Percentiles rank a stretch among this genome's conserved stretches.
Evolutionary conservation across 1,140 invertebrate genomes (phyloP).

Genomic region (Bilobella aurantiaca): DNA sequence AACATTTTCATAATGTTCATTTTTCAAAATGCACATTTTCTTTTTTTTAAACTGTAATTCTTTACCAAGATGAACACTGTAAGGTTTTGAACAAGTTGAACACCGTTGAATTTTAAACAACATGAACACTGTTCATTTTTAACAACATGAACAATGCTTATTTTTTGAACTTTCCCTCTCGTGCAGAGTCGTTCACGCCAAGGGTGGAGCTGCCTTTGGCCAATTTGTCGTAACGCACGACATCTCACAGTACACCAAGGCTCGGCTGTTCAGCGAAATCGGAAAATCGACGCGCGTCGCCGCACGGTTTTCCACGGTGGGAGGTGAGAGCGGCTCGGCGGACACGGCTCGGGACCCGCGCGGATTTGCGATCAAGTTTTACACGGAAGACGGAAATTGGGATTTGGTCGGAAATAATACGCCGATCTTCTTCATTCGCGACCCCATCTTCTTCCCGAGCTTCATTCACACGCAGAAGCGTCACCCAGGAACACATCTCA

Average conservation of each 20-base stretch:
- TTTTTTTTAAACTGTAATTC: too few species aligned
- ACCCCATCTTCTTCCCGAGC: conserved; percentile 54
- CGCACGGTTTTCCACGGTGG: conserved; percentile 74
- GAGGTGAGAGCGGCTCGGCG: conserved; percentile 80
- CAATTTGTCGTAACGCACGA: conserved; percentile 26
- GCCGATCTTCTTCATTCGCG: conserved; percentile 62
- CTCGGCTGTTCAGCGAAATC: conserved; percentile 17
- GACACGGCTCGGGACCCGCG: conserved; percentile 80
- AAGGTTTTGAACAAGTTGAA: too few species aligned
- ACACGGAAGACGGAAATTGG: conserved; percentile 66
- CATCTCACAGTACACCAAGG: conserved; percentile 14
- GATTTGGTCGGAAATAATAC: conserved; percentile 65
- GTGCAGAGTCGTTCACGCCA: conserved; percentile 42
- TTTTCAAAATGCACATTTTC: too few species aligned
- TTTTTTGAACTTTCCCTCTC: too few species aligned
- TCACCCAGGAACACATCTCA: conserved; percentile 59
- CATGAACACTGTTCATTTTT: too few species aligned
- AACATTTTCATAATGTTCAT: too few species aligned
- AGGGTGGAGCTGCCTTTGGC: conserved; percentile 26
- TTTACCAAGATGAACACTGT: too few species aligned
- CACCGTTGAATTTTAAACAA: too few species aligned
- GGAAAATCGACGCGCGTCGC: conserved; percentile 26
- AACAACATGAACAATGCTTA: too few species aligned
- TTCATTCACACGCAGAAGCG: conserved; percentile 56
- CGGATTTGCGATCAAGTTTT: conserved; percentile 60